Evolutionary conservation across 1,140 invertebrate genomes (phyloP).

Genomic region (Atopsyche davidsoni): DNA sequence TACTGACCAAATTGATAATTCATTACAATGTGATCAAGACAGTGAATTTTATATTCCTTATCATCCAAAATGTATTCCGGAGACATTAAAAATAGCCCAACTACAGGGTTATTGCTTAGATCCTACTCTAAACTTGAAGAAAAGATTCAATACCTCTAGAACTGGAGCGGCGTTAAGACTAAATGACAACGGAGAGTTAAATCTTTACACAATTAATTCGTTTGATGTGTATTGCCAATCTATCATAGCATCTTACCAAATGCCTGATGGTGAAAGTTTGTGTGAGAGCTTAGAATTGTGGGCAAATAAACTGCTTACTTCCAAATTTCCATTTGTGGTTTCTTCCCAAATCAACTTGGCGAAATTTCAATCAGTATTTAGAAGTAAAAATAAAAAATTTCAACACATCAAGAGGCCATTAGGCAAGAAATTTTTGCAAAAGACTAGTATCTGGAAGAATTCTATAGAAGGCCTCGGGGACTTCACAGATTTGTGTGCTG

Average conservation of each 20-base stretch:
- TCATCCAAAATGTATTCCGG: constrained; percentile 7
- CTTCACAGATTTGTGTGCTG: constrained; percentile 21
- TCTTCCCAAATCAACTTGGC: constrained; percentile 10
- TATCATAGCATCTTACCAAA: too few relatives aligned
- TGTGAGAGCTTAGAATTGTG: constrained; percentile 2
- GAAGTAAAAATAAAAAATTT: constrained; percentile 1
- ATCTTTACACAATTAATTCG: constrained; percentile 16
- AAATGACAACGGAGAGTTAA: constrained; percentile 2
- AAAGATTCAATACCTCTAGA: constrained; percentile 15
- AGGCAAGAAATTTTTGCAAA: constrained; percentile 1
- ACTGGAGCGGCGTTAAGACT: constrained; percentile 8
- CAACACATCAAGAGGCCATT: neutral
- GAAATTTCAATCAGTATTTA: constrained; percentile 3
- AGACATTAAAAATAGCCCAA: constrained; percentile 16
- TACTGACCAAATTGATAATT: neutral
- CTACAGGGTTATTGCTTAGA: constrained; percentile 19
- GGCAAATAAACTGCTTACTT: constrained; percentile 3
- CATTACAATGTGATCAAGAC: neutral
- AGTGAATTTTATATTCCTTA: constrained; percentile 16
- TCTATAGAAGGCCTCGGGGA: constrained; percentile 9
- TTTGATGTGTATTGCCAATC: constrained; percentile 22
- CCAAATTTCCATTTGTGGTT: constrained; percentile 12
- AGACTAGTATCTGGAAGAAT: constrained; percentile 15
- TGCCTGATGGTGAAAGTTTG: neutral
- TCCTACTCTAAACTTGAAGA: constrained; percentile 18